Base-by-base conservation (phyloP, 1,140 invertebrate species). In the Drosophila lacertosa region DNA sequence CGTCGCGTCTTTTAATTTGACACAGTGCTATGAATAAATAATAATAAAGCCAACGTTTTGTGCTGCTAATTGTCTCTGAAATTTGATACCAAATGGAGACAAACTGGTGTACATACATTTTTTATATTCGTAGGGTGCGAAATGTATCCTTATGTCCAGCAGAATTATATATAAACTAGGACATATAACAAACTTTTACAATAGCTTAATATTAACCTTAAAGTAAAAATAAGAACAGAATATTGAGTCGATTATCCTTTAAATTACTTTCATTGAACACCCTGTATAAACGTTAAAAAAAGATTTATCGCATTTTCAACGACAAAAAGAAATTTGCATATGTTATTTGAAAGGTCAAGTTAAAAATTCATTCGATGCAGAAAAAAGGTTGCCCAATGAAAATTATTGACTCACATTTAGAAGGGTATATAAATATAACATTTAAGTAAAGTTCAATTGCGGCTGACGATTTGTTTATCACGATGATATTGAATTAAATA, bases 11-110 rank as follows among this genome's bases (percentile, higher is more conserved):
- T 48, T n/a, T 69, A 64, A 55, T 54, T 48, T 33, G 33, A 40
- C 59, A 33, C 33, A 22, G 20, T 29, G 32, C 35, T 11, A 37
- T 69, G 26, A 64, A 69, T 64, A 48, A 69, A 64, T 69, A 48
- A 69, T 63, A 9, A 7, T 13, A 68, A 53, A 16, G 7, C 10
- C 62, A 39, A 35, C 32, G n/a, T 32, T 47, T 47, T 15, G 11
- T 32, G 48, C 60, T 42, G 57, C 51, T 65, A 58, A 66, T 48
- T 39, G 54, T 54, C 39, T 54, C 18, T 26, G 60, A 26, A 40
- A 24, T 35, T 18, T 45, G 40, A 65, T 57, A 24, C 37, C 29
- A 5, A 54, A 26, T 54, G 22, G 51, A 22, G n/a, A 37, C 32
- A 16, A 20, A 26, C 22, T 40, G 10, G 37, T 13, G 11, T 39